Percentiles rank a stretch among this genome's conserved stretches.
These are phyloP conservation scores for Calliphora vicina DNA, from an alignment of 1,140 invertebrate genomes.

Conservation along the genomic window DNA sequence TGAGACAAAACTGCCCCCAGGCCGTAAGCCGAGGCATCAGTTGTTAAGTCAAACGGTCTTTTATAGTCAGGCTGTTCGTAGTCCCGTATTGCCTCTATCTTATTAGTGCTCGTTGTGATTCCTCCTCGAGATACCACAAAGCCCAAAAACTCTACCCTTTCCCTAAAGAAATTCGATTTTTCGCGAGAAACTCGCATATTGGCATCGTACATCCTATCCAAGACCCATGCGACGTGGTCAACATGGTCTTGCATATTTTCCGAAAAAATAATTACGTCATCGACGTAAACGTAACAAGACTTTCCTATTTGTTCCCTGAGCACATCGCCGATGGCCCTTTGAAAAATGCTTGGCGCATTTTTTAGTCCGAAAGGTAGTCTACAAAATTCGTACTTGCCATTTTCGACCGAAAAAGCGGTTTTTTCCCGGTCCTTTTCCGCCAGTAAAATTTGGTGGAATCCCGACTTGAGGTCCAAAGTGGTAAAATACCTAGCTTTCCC, in stretches of 20 bases:
- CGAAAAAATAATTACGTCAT: not conserved
- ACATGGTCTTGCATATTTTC: not conserved
- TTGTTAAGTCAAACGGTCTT: slow-evolving; percentile 41
- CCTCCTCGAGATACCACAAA: slow-evolving; percentile 38
- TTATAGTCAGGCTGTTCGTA: slow-evolving; percentile 39
- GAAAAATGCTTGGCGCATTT: no score
- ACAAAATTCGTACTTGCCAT: not conserved
- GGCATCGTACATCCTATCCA: not conserved
- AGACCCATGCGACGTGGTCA: slow-evolving; percentile 8
- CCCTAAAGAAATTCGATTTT: no score
- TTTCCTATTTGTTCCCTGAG: slow-evolving; percentile 2
- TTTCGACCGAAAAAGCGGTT: not conserved
- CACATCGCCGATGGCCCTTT: no score
- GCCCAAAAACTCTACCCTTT: not conserved
- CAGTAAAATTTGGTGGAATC: no score
- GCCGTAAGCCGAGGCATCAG: slow-evolving; percentile 38
- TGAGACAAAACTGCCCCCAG: slow-evolving; percentile 39
- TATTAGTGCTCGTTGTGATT: slow-evolving; percentile 41
- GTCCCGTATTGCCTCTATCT: slow-evolving; percentile 39
- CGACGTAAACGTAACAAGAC: not conserved
- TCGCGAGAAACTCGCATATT: no score
- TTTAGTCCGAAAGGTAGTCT: not conserved
- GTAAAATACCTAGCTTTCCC: slow-evolving; percentile 19
- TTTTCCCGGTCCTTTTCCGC: not conserved
- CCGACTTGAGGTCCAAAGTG: not conserved